Evolutionary conservation across 1,140 invertebrate genomes (phyloP).

Genomic region (Delia radicum): DNA sequence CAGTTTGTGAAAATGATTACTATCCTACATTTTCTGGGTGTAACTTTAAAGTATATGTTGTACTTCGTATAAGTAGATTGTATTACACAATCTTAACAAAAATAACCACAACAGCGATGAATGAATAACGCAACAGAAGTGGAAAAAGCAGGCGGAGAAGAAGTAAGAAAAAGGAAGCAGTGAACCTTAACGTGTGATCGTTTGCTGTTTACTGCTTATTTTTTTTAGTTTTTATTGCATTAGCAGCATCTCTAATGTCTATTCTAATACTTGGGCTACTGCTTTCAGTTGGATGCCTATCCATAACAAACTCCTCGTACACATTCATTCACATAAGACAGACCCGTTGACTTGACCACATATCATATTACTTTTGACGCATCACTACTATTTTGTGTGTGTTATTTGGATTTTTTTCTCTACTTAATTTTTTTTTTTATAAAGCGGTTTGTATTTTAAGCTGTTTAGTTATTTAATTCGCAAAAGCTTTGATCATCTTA

Average conservation of each 20-base stretch:
- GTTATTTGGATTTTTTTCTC: background rate
- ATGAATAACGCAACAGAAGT: background rate
- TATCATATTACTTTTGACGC: constrained; percentile 14
- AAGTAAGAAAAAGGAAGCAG: background rate
- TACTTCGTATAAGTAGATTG: background rate
- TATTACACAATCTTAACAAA: constrained; percentile 2
- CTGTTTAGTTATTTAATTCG: constrained; percentile 6
- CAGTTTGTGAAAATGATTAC: too few species aligned
- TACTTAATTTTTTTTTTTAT: background rate
- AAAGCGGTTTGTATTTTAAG: constrained; percentile 15
- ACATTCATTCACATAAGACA: background rate
- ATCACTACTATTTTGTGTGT: constrained; percentile 1
- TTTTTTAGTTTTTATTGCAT: background rate
- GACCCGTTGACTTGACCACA: constrained; percentile 18
- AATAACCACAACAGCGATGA: background rate
- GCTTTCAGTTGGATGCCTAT: background rate
- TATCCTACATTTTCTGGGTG: background rate
- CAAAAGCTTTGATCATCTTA: constrained; percentile 15
- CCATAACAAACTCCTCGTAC: background rate
- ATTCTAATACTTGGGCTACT: constrained; percentile 15
- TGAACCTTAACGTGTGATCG: background rate
- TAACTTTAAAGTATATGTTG: background rate
- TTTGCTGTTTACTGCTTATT: background rate
- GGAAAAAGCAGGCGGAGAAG: background rate
- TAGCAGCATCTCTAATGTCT: background rate